These are phyloP conservation scores for Myotis davidii DNA, from an alignment of 2,113 vertebrate species.

Conservation along the genomic window DNA sequence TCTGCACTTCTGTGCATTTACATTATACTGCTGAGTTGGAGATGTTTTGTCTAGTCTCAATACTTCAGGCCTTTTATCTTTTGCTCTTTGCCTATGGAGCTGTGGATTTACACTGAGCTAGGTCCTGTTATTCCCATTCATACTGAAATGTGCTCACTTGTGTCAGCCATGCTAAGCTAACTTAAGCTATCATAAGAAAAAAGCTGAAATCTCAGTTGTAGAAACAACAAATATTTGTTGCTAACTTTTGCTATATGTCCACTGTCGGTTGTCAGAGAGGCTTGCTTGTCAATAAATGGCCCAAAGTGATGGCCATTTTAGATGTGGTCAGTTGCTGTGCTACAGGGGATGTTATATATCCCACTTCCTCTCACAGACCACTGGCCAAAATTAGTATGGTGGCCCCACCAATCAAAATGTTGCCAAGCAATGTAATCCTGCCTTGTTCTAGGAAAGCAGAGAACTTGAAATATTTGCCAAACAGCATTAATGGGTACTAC, in stretches of 20 bases:
- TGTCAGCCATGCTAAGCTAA: background rate
- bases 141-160: background rate
- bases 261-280: background rate
- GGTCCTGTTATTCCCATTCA: background rate
- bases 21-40: conserved; percentile 39
- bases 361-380: background rate
- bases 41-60: conserved; percentile 42
- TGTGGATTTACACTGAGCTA: conserved; percentile 8
- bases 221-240: conserved; percentile 27
- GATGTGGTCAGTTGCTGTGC: background rate
- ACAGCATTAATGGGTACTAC: background rate
- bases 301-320: conserved; percentile 5
- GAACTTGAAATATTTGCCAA: background rate
- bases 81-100: conserved; percentile 32
- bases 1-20: conserved; percentile 52
- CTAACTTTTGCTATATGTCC: background rate
- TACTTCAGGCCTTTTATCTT: conserved; percentile 40
- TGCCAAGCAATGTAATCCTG: background rate
- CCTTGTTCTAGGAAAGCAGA: background rate
- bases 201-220: background rate
- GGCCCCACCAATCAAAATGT: background rate
- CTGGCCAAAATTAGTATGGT: background rate
- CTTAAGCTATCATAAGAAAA: background rate
- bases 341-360: background rate
- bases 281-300: background rate